Evolutionary conservation across 2,113 vertebrate genomes (phyloP).

Genomic region (Hydrochoerus hydrochaeris): DNA sequence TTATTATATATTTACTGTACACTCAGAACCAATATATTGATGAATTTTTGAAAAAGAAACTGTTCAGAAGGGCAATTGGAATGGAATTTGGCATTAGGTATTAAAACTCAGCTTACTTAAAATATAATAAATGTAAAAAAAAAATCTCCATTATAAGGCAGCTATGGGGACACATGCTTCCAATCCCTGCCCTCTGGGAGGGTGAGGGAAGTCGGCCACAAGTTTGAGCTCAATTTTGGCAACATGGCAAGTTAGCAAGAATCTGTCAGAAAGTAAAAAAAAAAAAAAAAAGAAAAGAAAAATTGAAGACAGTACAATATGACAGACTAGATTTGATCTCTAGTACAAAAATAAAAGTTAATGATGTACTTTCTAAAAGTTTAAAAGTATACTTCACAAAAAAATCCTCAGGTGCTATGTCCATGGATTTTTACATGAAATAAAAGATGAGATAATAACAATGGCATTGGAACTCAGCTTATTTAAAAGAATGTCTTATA

Average conservation of each 20-base stretch:
- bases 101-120: not conserved
- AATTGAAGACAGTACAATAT: not conserved
- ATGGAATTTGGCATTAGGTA: not conserved
- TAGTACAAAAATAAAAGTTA: not conserved
- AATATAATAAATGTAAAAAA: not conserved
- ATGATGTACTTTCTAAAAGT: not conserved
- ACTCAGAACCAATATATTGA: not conserved
- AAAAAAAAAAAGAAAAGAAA: too few species aligned
- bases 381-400: not conserved
- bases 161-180: not conserved
- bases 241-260: not conserved
- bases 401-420: not conserved
- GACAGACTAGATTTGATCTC: not conserved
- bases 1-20: not conserved
- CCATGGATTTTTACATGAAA: not conserved
- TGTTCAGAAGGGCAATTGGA: not conserved
- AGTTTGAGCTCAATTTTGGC: not conserved
- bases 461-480: not conserved
- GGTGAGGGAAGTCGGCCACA: not conserved
- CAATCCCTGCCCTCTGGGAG: not conserved
- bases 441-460: not conserved
- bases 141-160: not conserved
- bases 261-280: not conserved
- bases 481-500: not conserved
- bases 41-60: not conserved